These are phyloP conservation scores for Hydractinia echinata DNA, from an alignment of 30 jellyfish, hydroid and myxozoan species.

Conservation along the genomic window DNA sequence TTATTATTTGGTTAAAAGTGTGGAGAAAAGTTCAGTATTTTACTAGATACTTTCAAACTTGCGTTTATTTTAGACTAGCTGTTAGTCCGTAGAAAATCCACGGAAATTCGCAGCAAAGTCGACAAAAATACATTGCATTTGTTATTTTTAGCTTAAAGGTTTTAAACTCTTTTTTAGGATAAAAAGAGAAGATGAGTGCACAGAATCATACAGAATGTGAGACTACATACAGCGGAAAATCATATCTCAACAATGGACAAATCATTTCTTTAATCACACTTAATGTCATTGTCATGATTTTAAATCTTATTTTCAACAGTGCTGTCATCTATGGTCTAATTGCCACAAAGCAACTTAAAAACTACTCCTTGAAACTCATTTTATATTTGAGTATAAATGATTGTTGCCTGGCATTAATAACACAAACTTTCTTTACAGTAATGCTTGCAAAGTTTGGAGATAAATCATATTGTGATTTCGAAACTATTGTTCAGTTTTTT, in stretches of 20 bases:
- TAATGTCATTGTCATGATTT: background rate
- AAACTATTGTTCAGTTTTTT: conserved; percentile 6
- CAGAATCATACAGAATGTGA: background rate
- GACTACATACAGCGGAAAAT: background rate
- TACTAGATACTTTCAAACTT: too few species aligned
- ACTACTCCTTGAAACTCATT: conserved; percentile 10
- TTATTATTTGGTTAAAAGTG: too few species aligned
- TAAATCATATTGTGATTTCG: background rate
- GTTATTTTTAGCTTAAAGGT: too few species aligned
- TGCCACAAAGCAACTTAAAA: background rate
- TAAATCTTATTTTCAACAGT: background rate
- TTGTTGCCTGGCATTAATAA: background rate
- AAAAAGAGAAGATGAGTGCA: too few species aligned
- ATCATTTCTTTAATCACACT: background rate
- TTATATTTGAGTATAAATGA: conserved; percentile 14
- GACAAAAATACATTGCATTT: too few species aligned
- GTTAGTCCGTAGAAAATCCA: too few species aligned
- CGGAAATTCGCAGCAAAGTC: too few species aligned
- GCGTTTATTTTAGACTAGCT: too few species aligned
- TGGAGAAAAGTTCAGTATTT: too few species aligned
- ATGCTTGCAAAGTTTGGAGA: background rate
- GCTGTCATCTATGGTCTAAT: background rate
- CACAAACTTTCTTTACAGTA: conserved; percentile 3
- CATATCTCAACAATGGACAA: background rate
- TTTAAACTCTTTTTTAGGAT: too few species aligned